Conservation (phyloP, 2,888 invertebrate species). For the Drosophila dives region DNA sequence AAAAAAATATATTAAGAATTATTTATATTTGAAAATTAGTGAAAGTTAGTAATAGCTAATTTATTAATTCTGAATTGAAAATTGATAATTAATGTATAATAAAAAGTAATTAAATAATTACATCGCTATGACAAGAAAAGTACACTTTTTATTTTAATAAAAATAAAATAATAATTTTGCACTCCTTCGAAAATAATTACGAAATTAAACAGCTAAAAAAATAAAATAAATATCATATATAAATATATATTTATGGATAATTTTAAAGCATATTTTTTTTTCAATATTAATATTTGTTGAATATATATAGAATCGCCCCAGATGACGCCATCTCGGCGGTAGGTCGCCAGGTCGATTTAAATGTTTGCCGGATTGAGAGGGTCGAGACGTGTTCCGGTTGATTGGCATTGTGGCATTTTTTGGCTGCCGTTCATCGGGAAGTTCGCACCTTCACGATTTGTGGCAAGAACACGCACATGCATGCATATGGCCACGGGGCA, state of each 20-base stretch:
- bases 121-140: not conserved
- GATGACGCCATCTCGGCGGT: not conserved
- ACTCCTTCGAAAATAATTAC: not conserved
- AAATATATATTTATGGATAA: not conserved
- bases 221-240: not conserved
- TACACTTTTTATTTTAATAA: not conserved
- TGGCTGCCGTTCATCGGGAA: slow-evolving; percentile 47
- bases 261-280: not conserved
- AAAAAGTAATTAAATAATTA: not conserved
- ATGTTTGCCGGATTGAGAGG: not conserved
- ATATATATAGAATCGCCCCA: not conserved
- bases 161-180: not conserved
- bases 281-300: not conserved
- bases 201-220: not conserved
- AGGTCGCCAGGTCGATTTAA: slow-evolving; percentile 8
- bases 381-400: slow-evolving; percentile 17
- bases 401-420: slow-evolving; percentile 58
- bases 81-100: not conserved
- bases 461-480: slow-evolving; percentile 41
- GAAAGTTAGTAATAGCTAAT: not conserved
- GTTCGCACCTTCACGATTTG: slow-evolving; percentile 43
- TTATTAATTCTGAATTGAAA: not conserved
- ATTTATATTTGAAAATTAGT: not conserved
- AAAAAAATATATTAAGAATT: too few species aligned
- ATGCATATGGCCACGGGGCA: not conserved